A percentile compares a stretch with the other conserved stretches of the same genome.
phyloP scores from a whole-genome alignment of 2,797 vertebrate species.

The Margarornis squamiger region DNA sequence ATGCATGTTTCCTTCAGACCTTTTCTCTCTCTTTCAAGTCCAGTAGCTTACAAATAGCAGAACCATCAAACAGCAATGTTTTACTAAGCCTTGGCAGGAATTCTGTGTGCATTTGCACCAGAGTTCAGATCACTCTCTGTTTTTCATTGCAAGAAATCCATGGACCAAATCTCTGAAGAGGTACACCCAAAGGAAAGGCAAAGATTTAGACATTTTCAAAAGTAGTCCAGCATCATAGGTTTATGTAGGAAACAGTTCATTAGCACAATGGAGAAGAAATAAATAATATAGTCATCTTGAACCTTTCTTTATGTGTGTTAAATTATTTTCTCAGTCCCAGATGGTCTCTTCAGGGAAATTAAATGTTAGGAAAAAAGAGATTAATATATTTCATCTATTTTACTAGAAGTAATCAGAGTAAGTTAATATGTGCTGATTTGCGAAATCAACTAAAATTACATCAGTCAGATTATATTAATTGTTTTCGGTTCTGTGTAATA shows the following conservation, averaged over 20 bases:
- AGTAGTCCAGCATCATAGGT: neutral
- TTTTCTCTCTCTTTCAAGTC: neutral
- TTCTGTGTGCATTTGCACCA: neutral
- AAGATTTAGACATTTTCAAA: neutral
- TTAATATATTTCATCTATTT: slow-evolving; percentile 15
- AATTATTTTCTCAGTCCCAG: slow-evolving; percentile 13
- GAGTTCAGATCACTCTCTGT: neutral
- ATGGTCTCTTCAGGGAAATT: slow-evolving; percentile 5
- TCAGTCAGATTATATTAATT: neutral
- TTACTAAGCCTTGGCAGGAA: neutral
- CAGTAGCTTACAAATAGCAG: neutral
- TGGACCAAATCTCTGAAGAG: neutral
- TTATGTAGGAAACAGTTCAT: neutral
- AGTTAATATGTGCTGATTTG: neutral
- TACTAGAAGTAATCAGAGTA: neutral
- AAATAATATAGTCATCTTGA: neutral
- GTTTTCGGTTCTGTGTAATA: neutral
- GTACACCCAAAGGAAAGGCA: neutral
- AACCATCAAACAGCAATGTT: neutral
- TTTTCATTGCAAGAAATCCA: neutral
- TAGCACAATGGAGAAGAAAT: neutral
- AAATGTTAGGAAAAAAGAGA: neutral
- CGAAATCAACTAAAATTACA: slow-evolving; percentile 14
- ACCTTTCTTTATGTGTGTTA: neutral
- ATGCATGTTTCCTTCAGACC: neutral